Base-by-base conservation (phyloP, 1,140 invertebrate genomes). In the Hetaerina americana region DNA sequence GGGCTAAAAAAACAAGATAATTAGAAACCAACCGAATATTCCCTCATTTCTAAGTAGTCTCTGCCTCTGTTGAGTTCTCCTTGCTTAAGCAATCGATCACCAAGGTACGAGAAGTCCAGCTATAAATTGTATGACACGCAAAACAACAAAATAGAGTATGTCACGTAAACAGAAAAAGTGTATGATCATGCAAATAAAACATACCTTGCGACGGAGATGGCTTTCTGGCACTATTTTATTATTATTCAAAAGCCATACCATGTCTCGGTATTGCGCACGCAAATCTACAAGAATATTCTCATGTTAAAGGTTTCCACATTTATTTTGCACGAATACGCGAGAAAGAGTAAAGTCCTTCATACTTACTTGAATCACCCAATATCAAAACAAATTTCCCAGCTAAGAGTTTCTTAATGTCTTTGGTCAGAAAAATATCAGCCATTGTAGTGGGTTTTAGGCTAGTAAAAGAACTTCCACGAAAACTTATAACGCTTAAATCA, bases 241-340 rank as follows among this genome's bases (percentile, higher is more conserved):
- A 5, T 76, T 70, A 57, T 79, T 78, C 5, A 81, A 66, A 25
- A 83, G 66, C 71, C 76, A 76, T 3, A 84, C 74, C 0, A 83
- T 68, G 73, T 84, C 82, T 74, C 83, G 83, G 71, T 84, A 84
- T 2, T 80, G 74, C 12, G 77, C 78, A 73, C 82, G 75, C 49
- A 77, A 74, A 74, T 79, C 78, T 74, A 73, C 74, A 72, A 74
- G 66, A 26, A 12, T n/a, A n/a, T n/a, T n/a, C n/a, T n/a, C n/a
- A n/a, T n/a, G n/a, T n/a, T n/a, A n/a, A n/a, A n/a, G n/a, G n/a
- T n/a, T n/a, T n/a, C n/a, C n/a, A n/a, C n/a, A n/a, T n/a, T n/a
- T n/a, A n/a, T n/a, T n/a, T n/a, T n/a, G n/a, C n/a, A n/a, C n/a
- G n/a, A n/a, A n/a, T n/a, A n/a, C n/a, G n/a, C n/a, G n/a, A n/a